Base-by-base conservation (phyloP, 2,113 vertebrate genomes). In the Myxocyprinus asiaticus region DNA sequence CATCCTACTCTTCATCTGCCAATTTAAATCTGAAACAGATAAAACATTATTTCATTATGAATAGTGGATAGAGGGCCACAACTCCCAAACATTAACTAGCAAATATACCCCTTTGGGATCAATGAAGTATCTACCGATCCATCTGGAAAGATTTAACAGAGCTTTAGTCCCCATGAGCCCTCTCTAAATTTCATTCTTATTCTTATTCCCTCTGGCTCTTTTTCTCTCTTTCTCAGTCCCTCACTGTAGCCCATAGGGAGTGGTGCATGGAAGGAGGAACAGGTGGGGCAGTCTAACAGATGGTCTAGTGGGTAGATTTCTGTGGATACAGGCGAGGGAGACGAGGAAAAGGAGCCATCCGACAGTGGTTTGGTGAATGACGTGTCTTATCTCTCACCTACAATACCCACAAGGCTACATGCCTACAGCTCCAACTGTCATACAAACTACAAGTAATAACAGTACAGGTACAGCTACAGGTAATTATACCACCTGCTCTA, bases 351-450 rank as follows among this genome's bases (percentile, higher is more conserved):
- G 68, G 76, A 86, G 77, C 75, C 86, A 86, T 81, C 87, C 89
- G 89, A 86, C 88, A 77, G 42, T 78, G 84, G 69, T 78, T 87
- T 66, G 86, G 82, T 76, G 86, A 86, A 88, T 87, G 86, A 87
- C 74, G 76, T 85, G 86, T 82, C 42, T 85, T 70, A 85, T 86
- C 78, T 67, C 85, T 87, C 86, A 88, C 86, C 87, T 86, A 87
- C 89, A 86, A 88, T 86, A 83, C 81, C 47, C 48, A 64, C 68
- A 81, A 78, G 84, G 85, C 81, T 83, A 59, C 55, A 81, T 71
- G n/a, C 78, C 78, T 83, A 83, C 67, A 44, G 62, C 80, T 84
- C 79, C 43, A 43, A 78, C 50, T 55, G 64, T 47, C 56, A 78
- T 7, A 67, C 53, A 59, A 42, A 51, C 62, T 62, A 72, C 55